These are phyloP conservation scores for Drosophila rhopaloa DNA, from an alignment of 1,140 invertebrate species.

Conservation along the genomic window DNA sequence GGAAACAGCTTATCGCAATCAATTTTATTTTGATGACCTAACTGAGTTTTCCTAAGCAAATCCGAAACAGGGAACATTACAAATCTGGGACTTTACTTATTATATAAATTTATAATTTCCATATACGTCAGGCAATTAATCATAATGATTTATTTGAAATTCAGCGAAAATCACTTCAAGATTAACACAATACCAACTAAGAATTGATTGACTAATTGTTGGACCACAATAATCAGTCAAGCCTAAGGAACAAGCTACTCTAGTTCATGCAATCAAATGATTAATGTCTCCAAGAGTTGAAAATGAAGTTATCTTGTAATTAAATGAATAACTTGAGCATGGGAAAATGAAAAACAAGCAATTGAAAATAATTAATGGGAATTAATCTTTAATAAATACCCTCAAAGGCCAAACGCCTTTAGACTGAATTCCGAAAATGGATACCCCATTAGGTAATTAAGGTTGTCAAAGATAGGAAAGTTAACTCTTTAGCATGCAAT, in stretches of 20 bases:
- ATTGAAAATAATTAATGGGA: conserved; percentile 58
- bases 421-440: neutral
- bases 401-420: conserved; percentile 1
- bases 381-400: conserved; percentile 62
- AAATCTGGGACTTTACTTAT: too few species aligned
- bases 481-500: conserved; percentile 44
- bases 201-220: conserved; percentile 53
- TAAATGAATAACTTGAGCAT: conserved; percentile 43
- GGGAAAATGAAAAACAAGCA: neutral
- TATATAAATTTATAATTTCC: neutral
- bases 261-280: conserved; percentile 50
- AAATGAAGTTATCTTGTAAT: conserved; percentile 37
- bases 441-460: conserved; percentile 45
- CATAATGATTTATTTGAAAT: conserved; percentile 3
- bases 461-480: conserved; percentile 34
- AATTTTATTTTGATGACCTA: too few species aligned
- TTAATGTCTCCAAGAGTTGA: conserved; percentile 55
- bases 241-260: neutral
- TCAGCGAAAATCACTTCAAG: conserved; percentile 2
- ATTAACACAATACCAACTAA: conserved; percentile 21
- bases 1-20: too few species aligned
- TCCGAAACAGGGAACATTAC: too few species aligned
- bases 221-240: conserved; percentile 33
- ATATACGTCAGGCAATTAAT: neutral
- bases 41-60: too few species aligned